Base-by-base conservation (phyloP, 2,797 vertebrate genomes). In the Dryobates pubescens region DNA sequence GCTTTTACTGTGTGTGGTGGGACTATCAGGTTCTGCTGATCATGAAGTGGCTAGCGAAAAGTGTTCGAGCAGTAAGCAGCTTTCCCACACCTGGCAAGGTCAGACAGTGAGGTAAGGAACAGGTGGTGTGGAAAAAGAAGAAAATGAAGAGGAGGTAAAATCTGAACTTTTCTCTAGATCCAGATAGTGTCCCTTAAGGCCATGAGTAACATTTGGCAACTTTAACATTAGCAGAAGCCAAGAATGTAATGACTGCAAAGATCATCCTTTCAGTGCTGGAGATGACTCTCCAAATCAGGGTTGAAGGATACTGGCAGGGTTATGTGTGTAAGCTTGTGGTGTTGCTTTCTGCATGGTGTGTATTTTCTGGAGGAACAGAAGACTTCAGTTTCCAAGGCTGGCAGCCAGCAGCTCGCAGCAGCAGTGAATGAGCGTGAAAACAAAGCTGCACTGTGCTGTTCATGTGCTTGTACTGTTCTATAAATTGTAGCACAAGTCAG, bases 321-420 rank as follows among this genome's bases (percentile, higher is more conserved):
- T 43, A 22, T 73, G 34, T 6, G 6, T 86, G 18, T 69, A 59
- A 88, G 43, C 38, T 67, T 61, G 47, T 63, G 32, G 12, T 41
- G 4, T 26, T 78, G 38, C 41, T 49, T 90, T 76, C 61, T 78
- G n/a, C 36, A 18, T 14, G 9, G 57, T 63, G 86, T 49, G 38
- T 95, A 2, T 78, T 75, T 88, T 88, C 47, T 64, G 72, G 47
- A 49, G n/a, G 23, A 93, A 92, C 17, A 73, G 75, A 80, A 78
- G 86, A 84, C 72, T 89, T 88, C 19, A 9, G 38, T 93, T 94
- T 84, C 64, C 54, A 64, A n/a, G 61, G 76, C 68, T 89, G 89
- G 74, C 71, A 93, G 77, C 68, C 67, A 83, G 51, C 57, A 47
- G 17, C n/a, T 63, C 59, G 12, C 67, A 88, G 77, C 67, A 79